These are phyloP conservation scores for Numenius arquata DNA, from an alignment of 2,113 vertebrate species.

Conservation along the genomic window DNA sequence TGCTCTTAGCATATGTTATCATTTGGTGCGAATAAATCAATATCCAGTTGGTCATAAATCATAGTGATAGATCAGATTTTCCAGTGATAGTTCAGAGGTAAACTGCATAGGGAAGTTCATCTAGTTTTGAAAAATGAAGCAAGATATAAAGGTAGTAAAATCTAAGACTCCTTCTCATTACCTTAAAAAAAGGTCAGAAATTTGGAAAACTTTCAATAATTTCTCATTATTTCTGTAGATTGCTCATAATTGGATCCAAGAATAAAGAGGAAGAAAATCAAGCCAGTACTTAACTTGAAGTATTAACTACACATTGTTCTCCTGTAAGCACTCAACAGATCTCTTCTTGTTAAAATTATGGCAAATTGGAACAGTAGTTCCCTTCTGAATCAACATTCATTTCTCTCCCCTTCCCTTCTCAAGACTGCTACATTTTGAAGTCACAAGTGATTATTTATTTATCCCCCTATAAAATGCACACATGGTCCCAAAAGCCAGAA, in stretches of 20 bases:
- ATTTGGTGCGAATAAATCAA: conserved; percentile 21
- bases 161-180: neutral
- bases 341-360: conserved; percentile 58
- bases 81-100: conserved; percentile 39
- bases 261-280: conserved; percentile 44
- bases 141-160: neutral
- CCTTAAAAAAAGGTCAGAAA: neutral
- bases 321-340: conserved; percentile 28
- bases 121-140: neutral
- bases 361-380: conserved; percentile 43
- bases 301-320: conserved; percentile 41
- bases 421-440: conserved; percentile 59
- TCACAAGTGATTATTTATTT: conserved; percentile 68
- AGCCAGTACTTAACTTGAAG: conserved; percentile 55
- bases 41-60: neutral
- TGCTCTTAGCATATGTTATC: neutral
- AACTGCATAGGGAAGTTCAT: neutral
- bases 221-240: conserved; percentile 52
- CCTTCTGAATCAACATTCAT: conserved; percentile 46
- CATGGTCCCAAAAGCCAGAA: conserved; percentile 39
- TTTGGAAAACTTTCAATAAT: conserved; percentile 50
- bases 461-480: conserved; percentile 59
- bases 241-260: conserved; percentile 56
- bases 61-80: conserved; percentile 5
- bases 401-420: neutral